Evolutionary conservation across 1,140 invertebrate species (phyloP).

Genomic region (Cydia fagiglandana): DNA sequence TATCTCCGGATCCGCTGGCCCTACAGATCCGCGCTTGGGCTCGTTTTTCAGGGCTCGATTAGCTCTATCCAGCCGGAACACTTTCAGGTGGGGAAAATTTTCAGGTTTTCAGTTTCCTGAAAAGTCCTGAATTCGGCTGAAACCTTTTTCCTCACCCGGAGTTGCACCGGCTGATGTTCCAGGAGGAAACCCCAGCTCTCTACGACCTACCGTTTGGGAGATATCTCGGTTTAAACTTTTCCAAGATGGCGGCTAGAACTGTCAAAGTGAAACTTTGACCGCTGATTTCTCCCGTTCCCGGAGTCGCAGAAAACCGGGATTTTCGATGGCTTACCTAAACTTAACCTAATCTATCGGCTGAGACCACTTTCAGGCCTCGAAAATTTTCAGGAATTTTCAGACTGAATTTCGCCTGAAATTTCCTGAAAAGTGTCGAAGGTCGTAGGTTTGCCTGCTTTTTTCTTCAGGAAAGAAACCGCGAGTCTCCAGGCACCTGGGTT

Average conservation of each 20-base stretch:
- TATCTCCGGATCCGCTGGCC: neutral
- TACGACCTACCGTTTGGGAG: too few relatives aligned
- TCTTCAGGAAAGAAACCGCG: neutral
- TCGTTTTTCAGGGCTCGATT: neutral
- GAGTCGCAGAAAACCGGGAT: neutral
- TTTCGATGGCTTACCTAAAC: neutral
- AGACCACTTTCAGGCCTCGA: neutral
- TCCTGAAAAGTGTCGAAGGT: neutral
- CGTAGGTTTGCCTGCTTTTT: neutral
- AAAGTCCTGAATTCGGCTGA: neutral
- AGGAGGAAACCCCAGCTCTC: neutral
- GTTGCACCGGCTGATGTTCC: neutral
- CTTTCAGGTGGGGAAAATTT: neutral
- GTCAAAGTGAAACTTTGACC: neutral
- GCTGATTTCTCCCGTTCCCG: neutral
- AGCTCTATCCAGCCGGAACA: neutral
- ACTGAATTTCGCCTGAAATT: neutral
- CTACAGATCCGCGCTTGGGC: neutral
- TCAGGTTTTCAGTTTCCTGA: too few relatives aligned
- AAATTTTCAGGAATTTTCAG: neutral
- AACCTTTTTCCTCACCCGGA: neutral
- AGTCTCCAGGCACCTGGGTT: neutral
- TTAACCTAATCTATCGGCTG: neutral
- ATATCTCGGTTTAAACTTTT: neutral
- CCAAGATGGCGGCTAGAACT: neutral